Conservation (phyloP, 2,113 vertebrate species). For the Oreochromis aureus region DNA sequence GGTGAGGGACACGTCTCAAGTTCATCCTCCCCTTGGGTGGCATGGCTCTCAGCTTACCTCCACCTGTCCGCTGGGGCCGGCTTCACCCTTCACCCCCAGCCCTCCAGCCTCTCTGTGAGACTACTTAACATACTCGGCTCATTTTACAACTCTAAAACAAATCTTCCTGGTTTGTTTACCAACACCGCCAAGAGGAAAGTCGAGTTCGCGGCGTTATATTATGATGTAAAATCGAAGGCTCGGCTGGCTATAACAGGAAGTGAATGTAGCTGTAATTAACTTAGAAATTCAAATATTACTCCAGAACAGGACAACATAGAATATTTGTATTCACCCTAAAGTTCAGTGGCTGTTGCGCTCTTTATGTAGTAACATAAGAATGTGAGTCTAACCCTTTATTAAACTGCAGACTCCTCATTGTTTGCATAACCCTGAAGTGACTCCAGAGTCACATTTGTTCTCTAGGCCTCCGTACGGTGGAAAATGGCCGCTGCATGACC, state of each 20-base stretch:
- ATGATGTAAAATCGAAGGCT: neutral
- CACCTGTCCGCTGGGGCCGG: constrained; percentile 68
- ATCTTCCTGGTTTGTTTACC: constrained; percentile 43
- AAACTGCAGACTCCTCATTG: constrained; percentile 65
- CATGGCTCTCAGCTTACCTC: constrained; percentile 72
- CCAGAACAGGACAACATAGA: neutral
- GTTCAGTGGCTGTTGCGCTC: constrained; percentile 47
- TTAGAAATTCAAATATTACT: neutral
- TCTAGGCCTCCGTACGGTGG: constrained; percentile 49
- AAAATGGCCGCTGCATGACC: constrained; percentile 69
- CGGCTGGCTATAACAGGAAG: neutral
- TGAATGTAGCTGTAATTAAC: neutral
- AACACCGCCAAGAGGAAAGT: neutral
- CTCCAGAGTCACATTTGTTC: constrained; percentile 70
- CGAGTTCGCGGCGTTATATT: neutral
- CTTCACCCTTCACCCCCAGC: constrained; percentile 60
- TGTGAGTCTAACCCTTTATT: constrained; percentile 70
- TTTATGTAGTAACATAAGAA: constrained; percentile 68
- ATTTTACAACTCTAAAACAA: constrained; percentile 60
- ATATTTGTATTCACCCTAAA: constrained; percentile 20
- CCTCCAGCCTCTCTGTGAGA: constrained; percentile 44
- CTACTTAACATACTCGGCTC: constrained; percentile 67
- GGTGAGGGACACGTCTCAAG: constrained; percentile 76
- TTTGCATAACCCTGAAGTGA: constrained; percentile 68
- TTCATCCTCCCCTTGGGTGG: constrained; percentile 77